phyloP scores from a whole-genome alignment of 2,113 vertebrate genomes.

The Trogon melanurus region DNA sequence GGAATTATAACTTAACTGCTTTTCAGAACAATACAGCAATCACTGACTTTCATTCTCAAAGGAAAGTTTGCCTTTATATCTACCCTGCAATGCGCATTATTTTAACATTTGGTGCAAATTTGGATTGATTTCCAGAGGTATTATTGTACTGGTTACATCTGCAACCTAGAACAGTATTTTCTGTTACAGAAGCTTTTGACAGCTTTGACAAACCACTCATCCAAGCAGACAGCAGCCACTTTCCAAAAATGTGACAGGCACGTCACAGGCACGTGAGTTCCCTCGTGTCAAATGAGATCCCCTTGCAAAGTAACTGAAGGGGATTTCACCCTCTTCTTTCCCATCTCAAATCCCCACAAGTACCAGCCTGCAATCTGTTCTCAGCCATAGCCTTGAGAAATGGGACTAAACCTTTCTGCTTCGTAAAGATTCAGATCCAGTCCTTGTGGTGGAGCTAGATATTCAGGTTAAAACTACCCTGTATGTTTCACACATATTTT shows the following conservation, averaged over 20 bases:
- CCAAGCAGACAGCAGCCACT: background rate
- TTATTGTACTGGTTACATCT: background rate
- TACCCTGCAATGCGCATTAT: background rate
- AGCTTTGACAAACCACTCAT: background rate
- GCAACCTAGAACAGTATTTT: background rate
- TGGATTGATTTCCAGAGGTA: background rate
- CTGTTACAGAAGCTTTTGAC: background rate
- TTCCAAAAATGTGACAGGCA: background rate
- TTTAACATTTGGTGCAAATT: background rate
- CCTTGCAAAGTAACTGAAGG: background rate
- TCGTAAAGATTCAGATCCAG: background rate
- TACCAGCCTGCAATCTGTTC: background rate
- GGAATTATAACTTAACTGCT: background rate
- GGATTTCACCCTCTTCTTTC: background rate
- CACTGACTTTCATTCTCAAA: background rate
- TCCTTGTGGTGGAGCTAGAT: constrained; percentile 61
- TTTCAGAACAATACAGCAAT: background rate
- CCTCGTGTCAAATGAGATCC: background rate
- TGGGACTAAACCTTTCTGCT: background rate
- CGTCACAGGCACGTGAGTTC: background rate
- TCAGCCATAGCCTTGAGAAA: background rate
- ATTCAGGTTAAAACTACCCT: background rate
- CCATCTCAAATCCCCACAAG: background rate
- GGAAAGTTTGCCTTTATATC: accelerated
- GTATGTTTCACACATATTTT: background rate